These are phyloP conservation scores for Heterochromis multidens DNA, from an alignment of 2,113 vertebrate species.

Conservation along the genomic window DNA sequence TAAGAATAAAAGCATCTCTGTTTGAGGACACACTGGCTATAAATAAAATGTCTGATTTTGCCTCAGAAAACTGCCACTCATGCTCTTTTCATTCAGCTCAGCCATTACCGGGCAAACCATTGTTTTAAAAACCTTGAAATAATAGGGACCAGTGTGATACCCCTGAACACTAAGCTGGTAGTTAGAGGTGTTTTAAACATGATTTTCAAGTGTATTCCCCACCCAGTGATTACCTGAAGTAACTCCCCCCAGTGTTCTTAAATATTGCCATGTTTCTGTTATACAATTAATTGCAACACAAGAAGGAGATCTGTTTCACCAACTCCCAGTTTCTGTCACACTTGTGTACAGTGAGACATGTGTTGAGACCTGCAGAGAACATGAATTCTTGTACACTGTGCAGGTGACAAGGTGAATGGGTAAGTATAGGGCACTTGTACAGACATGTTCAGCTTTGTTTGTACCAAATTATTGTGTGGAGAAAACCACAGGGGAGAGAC, in stretches of 20 bases:
- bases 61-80: background rate
- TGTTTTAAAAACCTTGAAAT: constrained; percentile 30
- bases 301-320: background rate
- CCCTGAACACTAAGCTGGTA: background rate
- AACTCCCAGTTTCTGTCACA: constrained; percentile 7
- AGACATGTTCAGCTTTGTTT: constrained; percentile 41
- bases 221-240: constrained; percentile 10
- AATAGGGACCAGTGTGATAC: background rate
- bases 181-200: background rate
- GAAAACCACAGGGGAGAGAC: background rate
- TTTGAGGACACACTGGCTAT: background rate
- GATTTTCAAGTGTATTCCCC: background rate
- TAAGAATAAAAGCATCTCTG: constrained; percentile 14
- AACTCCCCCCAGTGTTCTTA: background rate
- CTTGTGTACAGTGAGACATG: constrained; percentile 5
- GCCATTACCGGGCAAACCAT: constrained; percentile 16
- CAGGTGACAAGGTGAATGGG: constrained; percentile 30
- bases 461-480: background rate
- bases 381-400: background rate
- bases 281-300: background rate
- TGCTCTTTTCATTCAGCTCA: background rate
- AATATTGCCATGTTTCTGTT: background rate
- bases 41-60: constrained; percentile 1
- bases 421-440: constrained; percentile 34
- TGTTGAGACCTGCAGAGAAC: constrained; percentile 39